Conservation (phyloP, 1,140 invertebrate genomes). For the Ceratoteleas bidentatus region DNA sequence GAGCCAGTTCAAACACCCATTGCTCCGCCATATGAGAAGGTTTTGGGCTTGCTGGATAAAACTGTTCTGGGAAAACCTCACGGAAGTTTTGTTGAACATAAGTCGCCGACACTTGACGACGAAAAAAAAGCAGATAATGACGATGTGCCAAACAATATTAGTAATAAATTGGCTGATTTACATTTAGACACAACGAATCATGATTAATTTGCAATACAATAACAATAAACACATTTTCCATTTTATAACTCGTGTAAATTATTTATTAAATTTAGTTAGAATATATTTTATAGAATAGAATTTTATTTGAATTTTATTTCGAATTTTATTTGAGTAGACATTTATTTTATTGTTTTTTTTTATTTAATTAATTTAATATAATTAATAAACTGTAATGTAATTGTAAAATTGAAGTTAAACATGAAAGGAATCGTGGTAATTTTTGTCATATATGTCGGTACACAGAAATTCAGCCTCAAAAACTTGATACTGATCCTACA, state of each 20-base stretch:
- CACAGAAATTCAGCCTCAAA: background rate
- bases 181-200: background rate
- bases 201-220: too few relatives aligned
- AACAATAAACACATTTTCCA: too few relatives aligned
- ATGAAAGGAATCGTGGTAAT: too few relatives aligned
- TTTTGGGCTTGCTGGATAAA: constrained; percentile 82
- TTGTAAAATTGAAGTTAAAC: too few relatives aligned
- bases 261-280: background rate
- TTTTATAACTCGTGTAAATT: too few relatives aligned
- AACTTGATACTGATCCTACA: too few relatives aligned
- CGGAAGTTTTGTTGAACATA: constrained; percentile 67
- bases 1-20: constrained; percentile 86
- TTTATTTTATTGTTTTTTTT: background rate
- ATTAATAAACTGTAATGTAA: too few relatives aligned
- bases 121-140: too few relatives aligned
- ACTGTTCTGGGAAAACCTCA: constrained; percentile 70
- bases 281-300: background rate
- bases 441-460: background rate
- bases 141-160: background rate
- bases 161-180: background rate
- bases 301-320: background rate
- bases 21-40: constrained; percentile 85
- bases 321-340: background rate
- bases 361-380: too few relatives aligned
- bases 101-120: background rate